Base-by-base conservation (phyloP, 2,797 vertebrate species). In the Cuculus canorus region DNA sequence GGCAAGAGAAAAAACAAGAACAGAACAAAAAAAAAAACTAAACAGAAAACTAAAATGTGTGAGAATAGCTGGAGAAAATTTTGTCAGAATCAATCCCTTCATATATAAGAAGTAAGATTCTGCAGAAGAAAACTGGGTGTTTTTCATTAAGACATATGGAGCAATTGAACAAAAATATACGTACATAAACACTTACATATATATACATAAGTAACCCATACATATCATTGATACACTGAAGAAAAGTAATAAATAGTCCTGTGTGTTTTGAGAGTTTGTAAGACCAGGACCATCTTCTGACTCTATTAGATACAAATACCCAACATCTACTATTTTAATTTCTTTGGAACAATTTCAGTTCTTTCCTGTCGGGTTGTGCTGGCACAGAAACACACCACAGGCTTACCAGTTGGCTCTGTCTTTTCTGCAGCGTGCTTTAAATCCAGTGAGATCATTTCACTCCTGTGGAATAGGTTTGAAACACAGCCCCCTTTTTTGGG, bases 381-480 rank as follows among this genome's bases (percentile, higher is more conserved):
- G 32, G 16, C 32, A 60, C 28, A 24, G 27, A 86, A 86, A 39
- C 11, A 71, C 13, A 50, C 16, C 22, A 10, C 4, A 64, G 37
- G 9, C 21, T 71, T 77, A 43, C 11, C 35, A 32, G 43, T 32
- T 68, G 56, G 37, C 21, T 63, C 5, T 61, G 30, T 41, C 14
- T 91, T 77, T 73, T 80, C 28, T 70, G 68, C 32, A 68, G 19
- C 57, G 39, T 15, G 35, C 30, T 60, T 85, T 88, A 85, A 63
- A 76, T 43, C 30, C 53, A 83, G 32, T 43, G 9, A 59, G 57
- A 57, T 30, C 13, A 28, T 56, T 84, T 73, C 47, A 73, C 25
- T 68, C 27, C 35, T 54, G n/a, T 43, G 24, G 37, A 75, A 84
- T 22, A 78, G 9, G 6, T 75, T 92, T 92, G 70, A 82, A 94